phyloP scores from a whole-genome alignment of 2,797 vertebrate species.

The Toxotes lorentzi region DNA sequence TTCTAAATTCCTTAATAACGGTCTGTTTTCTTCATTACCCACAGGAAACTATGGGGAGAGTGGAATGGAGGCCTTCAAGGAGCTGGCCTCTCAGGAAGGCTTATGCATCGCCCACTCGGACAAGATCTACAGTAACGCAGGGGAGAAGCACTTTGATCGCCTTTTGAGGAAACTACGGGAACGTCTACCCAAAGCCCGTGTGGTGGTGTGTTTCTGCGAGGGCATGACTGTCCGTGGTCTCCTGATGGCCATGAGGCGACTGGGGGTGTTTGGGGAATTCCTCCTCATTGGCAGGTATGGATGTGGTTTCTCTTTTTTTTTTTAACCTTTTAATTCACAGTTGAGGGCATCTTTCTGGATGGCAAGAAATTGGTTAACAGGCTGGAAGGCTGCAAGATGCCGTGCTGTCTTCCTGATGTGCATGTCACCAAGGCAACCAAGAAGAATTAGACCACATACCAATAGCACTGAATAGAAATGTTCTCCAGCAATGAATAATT shows the following conservation, averaged over 20 bases:
- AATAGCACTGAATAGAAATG: conserved; percentile 67
- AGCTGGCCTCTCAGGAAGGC: conserved; percentile 94
- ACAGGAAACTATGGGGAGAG: conserved; percentile 98
- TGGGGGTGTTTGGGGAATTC: conserved; percentile 93
- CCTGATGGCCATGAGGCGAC: conserved; percentile 95
- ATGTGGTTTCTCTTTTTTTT: not conserved
- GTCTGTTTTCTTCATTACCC: conserved; percentile 41
- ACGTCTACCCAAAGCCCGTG: conserved; percentile 94
- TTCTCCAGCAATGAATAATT: conserved; percentile 78
- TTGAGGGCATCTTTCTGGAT: conserved; percentile 23
- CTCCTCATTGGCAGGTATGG: conserved; percentile 95
- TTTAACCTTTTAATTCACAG: conserved; percentile 16
- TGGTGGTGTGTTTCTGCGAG: conserved; percentile 98
- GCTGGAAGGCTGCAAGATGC: conserved; percentile 37
- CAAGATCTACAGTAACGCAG: conserved; percentile 99
- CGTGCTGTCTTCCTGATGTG: conserved; percentile 63
- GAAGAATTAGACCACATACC: conserved; percentile 72
- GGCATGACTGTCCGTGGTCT: conserved; percentile 98
- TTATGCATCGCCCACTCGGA: conserved; percentile 98
- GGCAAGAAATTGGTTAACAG: conserved; percentile 30
- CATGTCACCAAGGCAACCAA: conserved; percentile 84
- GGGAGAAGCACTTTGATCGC: conserved; percentile 96
- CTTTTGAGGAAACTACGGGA: conserved; percentile 95
- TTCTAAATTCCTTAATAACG: not conserved
- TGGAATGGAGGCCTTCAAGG: conserved; percentile 99